A percentile compares a stretch with the other conserved stretches of the same genome.
Conservation (phyloP, 2,113 vertebrate genomes). For the Cottus gobio region DNA sequence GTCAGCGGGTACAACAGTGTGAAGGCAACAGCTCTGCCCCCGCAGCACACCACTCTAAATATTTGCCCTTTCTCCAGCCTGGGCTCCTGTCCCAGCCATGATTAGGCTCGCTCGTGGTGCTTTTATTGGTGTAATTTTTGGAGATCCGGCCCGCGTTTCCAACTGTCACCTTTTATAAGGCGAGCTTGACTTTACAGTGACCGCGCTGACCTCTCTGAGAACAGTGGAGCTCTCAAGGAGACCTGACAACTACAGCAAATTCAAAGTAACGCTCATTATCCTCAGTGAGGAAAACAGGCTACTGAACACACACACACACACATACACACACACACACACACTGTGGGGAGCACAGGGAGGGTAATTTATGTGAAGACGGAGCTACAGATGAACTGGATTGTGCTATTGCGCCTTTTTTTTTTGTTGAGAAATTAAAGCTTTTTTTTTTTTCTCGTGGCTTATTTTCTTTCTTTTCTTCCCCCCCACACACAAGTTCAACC, state of each 20-base stretch:
- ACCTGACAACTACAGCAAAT: conserved; percentile 49
- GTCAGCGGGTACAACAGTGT: conserved; percentile 1
- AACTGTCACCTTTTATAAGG: conserved; percentile 57
- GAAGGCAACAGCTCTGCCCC: background rate
- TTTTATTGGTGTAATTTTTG: conserved; percentile 49
- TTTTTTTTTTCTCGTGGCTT: conserved; percentile 25
- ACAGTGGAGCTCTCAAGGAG: conserved; percentile 47
- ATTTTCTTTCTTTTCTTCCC: conserved; percentile 38
- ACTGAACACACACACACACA: conserved; percentile 47
- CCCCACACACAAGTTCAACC: conserved; percentile 68
- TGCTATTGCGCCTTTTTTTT: conserved; percentile 50
- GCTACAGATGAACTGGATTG: conserved; percentile 59
- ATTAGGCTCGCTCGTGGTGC: conserved; percentile 44
- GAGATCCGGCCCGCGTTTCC: conserved; percentile 54
- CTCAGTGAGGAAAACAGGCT: conserved; percentile 57
- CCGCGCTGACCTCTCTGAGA: conserved; percentile 57
- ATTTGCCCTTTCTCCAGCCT: conserved; percentile 30
- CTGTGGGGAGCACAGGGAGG: conserved; percentile 30
- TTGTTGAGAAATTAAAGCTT: conserved; percentile 55
- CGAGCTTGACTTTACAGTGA: conserved; percentile 54
- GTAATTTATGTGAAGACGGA: conserved; percentile 72
- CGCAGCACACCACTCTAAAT: conserved; percentile 14
- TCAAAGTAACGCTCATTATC: conserved; percentile 60
- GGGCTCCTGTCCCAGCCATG: conserved; percentile 39
- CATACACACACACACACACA: conserved; percentile 29